These are phyloP conservation scores for Puffinus mauretanicus DNA, from an alignment of 2,113 vertebrate genomes.

Conservation along the genomic window DNA sequence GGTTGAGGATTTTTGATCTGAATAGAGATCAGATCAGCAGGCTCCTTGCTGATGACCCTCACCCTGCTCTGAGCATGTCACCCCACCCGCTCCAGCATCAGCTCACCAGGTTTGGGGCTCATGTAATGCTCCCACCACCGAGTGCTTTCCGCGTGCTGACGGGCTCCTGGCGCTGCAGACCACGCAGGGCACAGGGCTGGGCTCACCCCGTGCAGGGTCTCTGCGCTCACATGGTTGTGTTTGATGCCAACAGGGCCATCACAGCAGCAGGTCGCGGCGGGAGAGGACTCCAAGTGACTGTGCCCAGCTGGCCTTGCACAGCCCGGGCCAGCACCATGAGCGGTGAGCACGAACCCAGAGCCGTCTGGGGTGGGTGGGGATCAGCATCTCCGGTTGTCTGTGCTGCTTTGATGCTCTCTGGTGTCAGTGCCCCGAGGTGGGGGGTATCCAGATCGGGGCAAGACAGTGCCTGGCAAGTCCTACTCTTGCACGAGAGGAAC, in stretches of 20 bases:
- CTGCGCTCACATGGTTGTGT: accelerated
- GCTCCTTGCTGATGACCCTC: background rate
- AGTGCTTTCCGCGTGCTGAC: accelerated
- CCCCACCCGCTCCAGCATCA: background rate
- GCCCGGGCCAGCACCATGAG: background rate
- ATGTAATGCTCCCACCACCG: accelerated
- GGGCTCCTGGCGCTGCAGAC: background rate
- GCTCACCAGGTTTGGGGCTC: background rate
- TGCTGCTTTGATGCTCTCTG: background rate
- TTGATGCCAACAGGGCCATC: conserved; percentile 32
- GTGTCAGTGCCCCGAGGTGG: background rate
- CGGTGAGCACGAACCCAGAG: background rate
- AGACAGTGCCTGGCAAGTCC: background rate
- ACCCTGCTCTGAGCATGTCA: background rate
- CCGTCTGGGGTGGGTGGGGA: background rate
- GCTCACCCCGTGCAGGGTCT: background rate
- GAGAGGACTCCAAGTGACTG: background rate
- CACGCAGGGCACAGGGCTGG: background rate
- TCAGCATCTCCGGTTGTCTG: background rate
- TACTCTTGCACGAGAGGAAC: background rate
- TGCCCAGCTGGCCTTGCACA: background rate
- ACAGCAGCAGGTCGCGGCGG: background rate
- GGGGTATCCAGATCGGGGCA: background rate
- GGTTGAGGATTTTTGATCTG: background rate
- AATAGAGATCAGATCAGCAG: background rate